Base-by-base conservation (phyloP, 2,888 invertebrate genomes). In the Tenodera sinensis region DNA sequence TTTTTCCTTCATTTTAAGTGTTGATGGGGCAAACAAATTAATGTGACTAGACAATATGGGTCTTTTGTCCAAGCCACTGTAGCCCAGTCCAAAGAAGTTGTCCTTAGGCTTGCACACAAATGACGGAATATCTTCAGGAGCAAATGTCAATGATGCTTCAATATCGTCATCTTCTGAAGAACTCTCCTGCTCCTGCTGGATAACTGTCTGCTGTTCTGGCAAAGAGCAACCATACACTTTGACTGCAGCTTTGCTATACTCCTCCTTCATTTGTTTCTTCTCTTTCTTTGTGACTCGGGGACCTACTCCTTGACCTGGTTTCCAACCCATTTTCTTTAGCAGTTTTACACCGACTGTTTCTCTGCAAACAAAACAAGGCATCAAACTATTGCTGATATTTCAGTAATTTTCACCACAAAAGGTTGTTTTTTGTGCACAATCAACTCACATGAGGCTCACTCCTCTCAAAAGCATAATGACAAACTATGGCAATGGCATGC, bases 271-370 rank as follows among this genome's bases (percentile, higher is more conserved):
- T 6, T 87, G 82, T 89, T 91, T 92, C 91, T 93, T 94, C 90
- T 94, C 93, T 54, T 91, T 91, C 90, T 93, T 93, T 0, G 94
- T 93, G 81, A 95, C 91, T 85, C 95, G 94, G 1, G 96, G 95
- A 0, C 98, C 97, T 0, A 97, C 94, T 1, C 98, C 98, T 93
- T 98, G 97, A 0, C 98, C 98, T 4, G 96, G 96, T 91, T 96
- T 96, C 97, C 99, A 98, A 0, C 99, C 99, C 97, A 99, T 98
- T 91, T 96, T 96, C 89, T 96, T 96, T 82, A 99, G 94, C 92
- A 99, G 95, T 90, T 95, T 95, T 84, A 98, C 96, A 0, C 99
- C 99, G 14, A 98, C 96, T 0, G 98, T 98, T 92, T 98, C 97
- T 91, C 97, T 98, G 28, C 15, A 88, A 87, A 83, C 20, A 85